These are phyloP conservation scores for Trichonephila clavipes DNA, from an alignment of 1,140 invertebrate species.

Conservation along the genomic window DNA sequence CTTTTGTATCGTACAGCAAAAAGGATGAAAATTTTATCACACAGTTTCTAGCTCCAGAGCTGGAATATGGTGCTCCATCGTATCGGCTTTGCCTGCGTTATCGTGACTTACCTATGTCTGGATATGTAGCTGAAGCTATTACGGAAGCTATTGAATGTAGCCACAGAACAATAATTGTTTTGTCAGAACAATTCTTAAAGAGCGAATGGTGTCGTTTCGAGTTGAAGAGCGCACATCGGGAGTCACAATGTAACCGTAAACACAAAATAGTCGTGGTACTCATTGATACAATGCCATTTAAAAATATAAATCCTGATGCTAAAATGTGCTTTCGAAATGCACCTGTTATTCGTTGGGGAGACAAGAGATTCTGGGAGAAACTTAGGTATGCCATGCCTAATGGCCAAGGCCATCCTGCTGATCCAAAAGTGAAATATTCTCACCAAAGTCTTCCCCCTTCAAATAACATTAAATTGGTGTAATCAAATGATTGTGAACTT, in stretches of 20 bases:
- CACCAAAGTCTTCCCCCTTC: slow-evolving; percentile 33
- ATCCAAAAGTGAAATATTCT: slow-evolving; percentile 45
- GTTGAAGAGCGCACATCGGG: slow-evolving; percentile 94
- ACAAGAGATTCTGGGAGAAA: slow-evolving; percentile 97
- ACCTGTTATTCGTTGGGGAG: slow-evolving; percentile 82
- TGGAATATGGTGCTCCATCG: slow-evolving; percentile 90
- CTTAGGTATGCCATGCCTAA: slow-evolving; percentile 94
- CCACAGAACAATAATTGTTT: slow-evolving; percentile 92
- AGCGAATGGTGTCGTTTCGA: slow-evolving; percentile 97
- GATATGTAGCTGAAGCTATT: slow-evolving; percentile 83
- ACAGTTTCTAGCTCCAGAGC: slow-evolving; percentile 89
- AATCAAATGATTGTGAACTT: slow-evolving; percentile 15
- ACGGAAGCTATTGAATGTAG: slow-evolving; percentile 94
- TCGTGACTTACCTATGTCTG: slow-evolving; percentile 80
- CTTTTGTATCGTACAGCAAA: slow-evolving; percentile 94
- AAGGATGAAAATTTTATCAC: slow-evolving; percentile 95
- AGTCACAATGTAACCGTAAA: slow-evolving; percentile 86
- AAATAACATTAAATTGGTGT: slow-evolving; percentile 65
- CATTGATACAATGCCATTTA: slow-evolving; percentile 74
- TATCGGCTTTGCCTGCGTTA: slow-evolving; percentile 81
- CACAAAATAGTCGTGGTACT: slow-evolving; percentile 90
- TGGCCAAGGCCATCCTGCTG: not conserved
- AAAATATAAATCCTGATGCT: slow-evolving; percentile 74
- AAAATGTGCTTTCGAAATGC: slow-evolving; percentile 76
- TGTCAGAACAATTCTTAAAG: slow-evolving; percentile 95